A percentile compares a stretch with the other conserved stretches of the same genome.
Evolutionary conservation across 2,888 invertebrate species (phyloP).

Genomic region (Phengaris arion): DNA sequence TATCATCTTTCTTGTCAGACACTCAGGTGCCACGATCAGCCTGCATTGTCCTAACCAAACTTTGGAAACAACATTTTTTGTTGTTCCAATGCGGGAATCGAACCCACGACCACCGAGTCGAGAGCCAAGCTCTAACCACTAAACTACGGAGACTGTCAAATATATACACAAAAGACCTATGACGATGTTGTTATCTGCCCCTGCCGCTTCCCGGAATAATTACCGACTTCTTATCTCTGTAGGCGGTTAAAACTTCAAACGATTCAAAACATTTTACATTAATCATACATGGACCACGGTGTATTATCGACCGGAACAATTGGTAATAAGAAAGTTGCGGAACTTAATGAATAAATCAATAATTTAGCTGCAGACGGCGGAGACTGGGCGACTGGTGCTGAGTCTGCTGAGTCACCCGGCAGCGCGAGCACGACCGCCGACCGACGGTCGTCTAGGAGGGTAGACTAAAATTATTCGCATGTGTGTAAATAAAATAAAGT

Average conservation of each 20-base stretch:
- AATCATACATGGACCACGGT: slow-evolving; percentile 3
- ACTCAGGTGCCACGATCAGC: too few species aligned
- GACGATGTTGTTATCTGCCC: neutral
- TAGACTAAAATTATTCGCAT: neutral
- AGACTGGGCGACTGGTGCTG: slow-evolving; percentile 46
- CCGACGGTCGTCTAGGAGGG: neutral
- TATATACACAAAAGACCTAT: neutral
- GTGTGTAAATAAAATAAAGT: neutral
- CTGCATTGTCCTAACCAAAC: too few species aligned
- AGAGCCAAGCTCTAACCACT: too few species aligned
- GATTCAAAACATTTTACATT: slow-evolving; percentile 8
- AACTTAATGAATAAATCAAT: slow-evolving; percentile 63
- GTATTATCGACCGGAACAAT: slow-evolving; percentile 19
- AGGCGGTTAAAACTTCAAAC: slow-evolving; percentile 6
- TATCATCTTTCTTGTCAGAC: too few species aligned
- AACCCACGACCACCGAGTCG: too few species aligned
- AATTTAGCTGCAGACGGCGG: slow-evolving; percentile 46
- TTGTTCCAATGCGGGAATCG: too few species aligned
- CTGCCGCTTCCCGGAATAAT: neutral
- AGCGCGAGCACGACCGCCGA: neutral
- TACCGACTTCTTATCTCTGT: neutral
- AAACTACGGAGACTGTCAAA: too few species aligned
- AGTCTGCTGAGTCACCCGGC: slow-evolving; percentile 41
- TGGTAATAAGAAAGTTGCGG: slow-evolving; percentile 41
- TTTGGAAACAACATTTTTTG: too few species aligned